Evolutionary conservation across 2,113 vertebrate genomes (phyloP).

Genomic region (Azemiops feae): DNA sequence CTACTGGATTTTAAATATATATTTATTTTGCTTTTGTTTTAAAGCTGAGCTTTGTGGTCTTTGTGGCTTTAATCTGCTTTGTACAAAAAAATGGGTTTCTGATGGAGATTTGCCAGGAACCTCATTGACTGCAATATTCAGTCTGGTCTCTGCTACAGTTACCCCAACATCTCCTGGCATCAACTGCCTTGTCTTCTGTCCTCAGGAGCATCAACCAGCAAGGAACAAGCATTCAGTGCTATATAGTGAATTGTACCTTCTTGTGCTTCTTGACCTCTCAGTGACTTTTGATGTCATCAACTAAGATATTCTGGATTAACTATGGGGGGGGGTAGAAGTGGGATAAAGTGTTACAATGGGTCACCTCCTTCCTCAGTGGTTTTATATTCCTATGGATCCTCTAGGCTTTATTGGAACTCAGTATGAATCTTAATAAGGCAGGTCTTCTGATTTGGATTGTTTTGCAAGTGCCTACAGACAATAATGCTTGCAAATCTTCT

Average conservation of each 20-base stretch:
- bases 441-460: neutral
- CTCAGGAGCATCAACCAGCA: neutral
- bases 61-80: neutral
- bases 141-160: neutral
- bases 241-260: neutral
- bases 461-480: neutral
- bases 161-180: neutral
- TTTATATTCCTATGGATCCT: neutral
- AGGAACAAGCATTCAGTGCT: neutral
- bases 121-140: neutral
- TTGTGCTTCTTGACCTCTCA: neutral
- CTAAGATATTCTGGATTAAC: neutral
- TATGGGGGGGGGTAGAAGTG: neutral
- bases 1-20: neutral
- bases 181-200: neutral
- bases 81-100: neutral
- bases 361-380: neutral
- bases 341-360: neutral
- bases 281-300: neutral
- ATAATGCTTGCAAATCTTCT: neutral
- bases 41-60: neutral
- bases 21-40: neutral
- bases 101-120: neutral
- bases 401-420: neutral
- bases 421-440: neutral